These are phyloP conservation scores for Melolontha melolontha DNA, from an alignment of 2,888 invertebrate species.

Conservation along the genomic window DNA sequence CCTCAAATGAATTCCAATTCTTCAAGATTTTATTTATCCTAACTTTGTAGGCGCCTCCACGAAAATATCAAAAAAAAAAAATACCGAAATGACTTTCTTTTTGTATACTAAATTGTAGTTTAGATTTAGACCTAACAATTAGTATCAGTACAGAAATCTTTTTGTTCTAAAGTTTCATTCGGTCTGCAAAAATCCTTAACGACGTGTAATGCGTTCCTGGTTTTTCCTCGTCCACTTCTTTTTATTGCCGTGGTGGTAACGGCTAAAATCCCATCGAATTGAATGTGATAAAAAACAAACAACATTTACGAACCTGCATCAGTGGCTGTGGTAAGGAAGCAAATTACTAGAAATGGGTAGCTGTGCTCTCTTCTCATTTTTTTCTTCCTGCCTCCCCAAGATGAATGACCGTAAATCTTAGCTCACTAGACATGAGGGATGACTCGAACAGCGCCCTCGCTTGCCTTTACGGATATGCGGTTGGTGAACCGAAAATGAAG, in stretches of 20 bases:
- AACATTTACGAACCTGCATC: slow-evolving; percentile 52
- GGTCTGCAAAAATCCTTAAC: slow-evolving; percentile 4
- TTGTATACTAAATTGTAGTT: neutral
- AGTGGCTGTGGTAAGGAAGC: slow-evolving; percentile 50
- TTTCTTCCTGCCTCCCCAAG: slow-evolving; percentile 57
- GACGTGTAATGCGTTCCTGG: slow-evolving; percentile 12
- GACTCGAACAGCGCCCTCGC: slow-evolving; percentile 53
- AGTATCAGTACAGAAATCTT: neutral
- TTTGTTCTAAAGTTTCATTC: slow-evolving; percentile 6
- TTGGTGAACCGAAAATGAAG: slow-evolving; percentile 48
- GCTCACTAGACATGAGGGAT: slow-evolving; percentile 60
- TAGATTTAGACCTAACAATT: neutral
- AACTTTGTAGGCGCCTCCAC: too few relatives aligned
- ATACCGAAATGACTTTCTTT: too few relatives aligned
- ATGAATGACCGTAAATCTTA: slow-evolving; percentile 62
- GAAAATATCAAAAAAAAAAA: too few relatives aligned
- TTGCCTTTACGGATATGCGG: slow-evolving; percentile 8
- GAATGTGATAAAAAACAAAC: slow-evolving; percentile 47
- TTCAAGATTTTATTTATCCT: too few relatives aligned
- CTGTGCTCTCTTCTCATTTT: slow-evolving; percentile 34
- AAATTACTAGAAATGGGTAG: slow-evolving; percentile 49
- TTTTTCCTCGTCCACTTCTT: slow-evolving; percentile 8
- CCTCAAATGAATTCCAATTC: too few relatives aligned
- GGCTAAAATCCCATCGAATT: slow-evolving; percentile 30
- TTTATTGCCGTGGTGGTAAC: slow-evolving; percentile 1